Evolutionary conservation across 2,113 vertebrate genomes (phyloP).

Genomic region (Nesogale talazaci): DNA sequence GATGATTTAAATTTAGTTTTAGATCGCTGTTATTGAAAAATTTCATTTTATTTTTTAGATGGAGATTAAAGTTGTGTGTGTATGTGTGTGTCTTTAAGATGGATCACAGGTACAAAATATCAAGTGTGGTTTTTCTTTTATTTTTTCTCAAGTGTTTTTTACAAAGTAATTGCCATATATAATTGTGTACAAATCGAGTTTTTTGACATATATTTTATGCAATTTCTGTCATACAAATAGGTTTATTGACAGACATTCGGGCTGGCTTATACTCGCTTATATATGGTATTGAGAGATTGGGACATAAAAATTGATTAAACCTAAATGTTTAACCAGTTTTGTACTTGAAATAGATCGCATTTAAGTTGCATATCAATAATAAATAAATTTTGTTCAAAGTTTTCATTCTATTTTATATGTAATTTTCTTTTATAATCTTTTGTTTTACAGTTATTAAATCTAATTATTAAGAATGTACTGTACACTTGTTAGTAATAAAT

Average conservation of each 20-base stretch:
- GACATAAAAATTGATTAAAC: neutral
- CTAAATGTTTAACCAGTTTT: no score
- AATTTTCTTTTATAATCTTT: neutral
- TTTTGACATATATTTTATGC: no score
- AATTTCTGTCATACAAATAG: no score
- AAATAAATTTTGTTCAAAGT: neutral
- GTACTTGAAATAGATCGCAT: no score
- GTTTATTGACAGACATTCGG: no score
- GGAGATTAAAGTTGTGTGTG: neutral
- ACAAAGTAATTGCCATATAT: neutral
- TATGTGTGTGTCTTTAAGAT: neutral
- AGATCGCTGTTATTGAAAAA: neutral
- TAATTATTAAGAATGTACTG: neutral
- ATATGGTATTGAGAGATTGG: neutral
- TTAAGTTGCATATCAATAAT: neutral
- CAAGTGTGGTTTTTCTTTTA: neutral
- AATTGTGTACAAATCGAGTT: no score
- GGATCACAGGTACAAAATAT: neutral
- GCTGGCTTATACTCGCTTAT: no score
- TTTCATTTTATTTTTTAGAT: neutral
- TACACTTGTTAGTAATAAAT: neutral
- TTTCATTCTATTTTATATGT: neutral
- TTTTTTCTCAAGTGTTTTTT: no score
- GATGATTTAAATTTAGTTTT: slow-evolving; percentile 22
- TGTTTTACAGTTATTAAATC: neutral